These are phyloP conservation scores for Drosophila tristis DNA, from an alignment of 1,140 invertebrate species.

Conservation along the genomic window DNA sequence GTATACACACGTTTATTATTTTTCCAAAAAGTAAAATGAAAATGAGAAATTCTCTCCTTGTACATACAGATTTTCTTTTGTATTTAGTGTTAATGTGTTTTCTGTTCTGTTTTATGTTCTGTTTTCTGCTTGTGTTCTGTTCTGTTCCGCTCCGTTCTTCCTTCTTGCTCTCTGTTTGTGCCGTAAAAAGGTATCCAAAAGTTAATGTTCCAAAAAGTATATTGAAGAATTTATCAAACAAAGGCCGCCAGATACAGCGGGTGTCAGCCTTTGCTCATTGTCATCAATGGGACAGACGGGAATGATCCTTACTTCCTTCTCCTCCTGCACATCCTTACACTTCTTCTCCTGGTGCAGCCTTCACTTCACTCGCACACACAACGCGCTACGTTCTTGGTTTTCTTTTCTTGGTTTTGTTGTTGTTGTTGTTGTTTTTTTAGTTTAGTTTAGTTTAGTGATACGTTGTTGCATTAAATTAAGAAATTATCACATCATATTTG, in stretches of 20 bases:
- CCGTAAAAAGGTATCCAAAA: slow-evolving; percentile 72
- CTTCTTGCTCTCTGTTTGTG: slow-evolving; percentile 44
- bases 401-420: slow-evolving; percentile 2
- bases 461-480: slow-evolving; percentile 70
- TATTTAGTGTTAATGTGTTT: slow-evolving; percentile 52
- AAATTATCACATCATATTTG: slow-evolving; percentile 77
- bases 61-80: slow-evolving; percentile 60
- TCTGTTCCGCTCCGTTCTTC: background rate
- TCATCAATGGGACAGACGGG: slow-evolving; percentile 67
- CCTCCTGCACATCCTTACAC: slow-evolving; percentile 14
- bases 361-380: slow-evolving; percentile 22
- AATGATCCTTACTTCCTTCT: slow-evolving; percentile 57
- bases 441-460: slow-evolving; percentile 67
- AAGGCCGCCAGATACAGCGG: slow-evolving; percentile 25
- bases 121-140: slow-evolving; percentile 21
- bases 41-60: slow-evolving; percentile 54
- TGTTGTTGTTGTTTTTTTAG: background rate
- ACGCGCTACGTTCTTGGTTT: slow-evolving; percentile 48
- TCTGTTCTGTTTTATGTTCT: slow-evolving; percentile 36
- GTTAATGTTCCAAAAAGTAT: slow-evolving; percentile 63
- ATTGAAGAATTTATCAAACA: slow-evolving; percentile 59
- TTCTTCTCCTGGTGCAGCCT: background rate
- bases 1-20: slow-evolving; percentile 66
- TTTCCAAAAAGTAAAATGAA: slow-evolving; percentile 67
- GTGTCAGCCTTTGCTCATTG: slow-evolving; percentile 46